Percentiles rank a stretch among this genome's conserved stretches.
Evolutionary conservation across 2,797 vertebrate genomes (phyloP).

Genomic region (Limnodromus scolopaceus): DNA sequence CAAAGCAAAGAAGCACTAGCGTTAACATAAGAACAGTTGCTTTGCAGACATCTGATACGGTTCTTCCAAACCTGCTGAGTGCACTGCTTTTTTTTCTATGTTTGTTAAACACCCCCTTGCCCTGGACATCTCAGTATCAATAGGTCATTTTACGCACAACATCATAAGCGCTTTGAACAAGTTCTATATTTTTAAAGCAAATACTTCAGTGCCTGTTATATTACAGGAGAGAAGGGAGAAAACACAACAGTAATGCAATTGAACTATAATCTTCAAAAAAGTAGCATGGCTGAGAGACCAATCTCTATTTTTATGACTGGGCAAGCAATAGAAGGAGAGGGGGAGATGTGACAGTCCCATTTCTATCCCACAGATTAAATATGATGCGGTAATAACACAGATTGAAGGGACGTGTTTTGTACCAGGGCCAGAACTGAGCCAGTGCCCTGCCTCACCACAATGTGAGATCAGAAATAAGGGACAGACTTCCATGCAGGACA

Average conservation of each 20-base stretch:
- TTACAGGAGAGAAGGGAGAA: not conserved
- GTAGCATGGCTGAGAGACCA: conserved; percentile 38
- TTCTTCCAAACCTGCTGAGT: conserved; percentile 15
- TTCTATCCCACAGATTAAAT: conserved; percentile 1
- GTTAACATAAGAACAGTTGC: conserved; percentile 42
- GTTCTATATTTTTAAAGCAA: conserved; percentile 13
- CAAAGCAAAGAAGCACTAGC: conserved; percentile 8
- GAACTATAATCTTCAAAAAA: conserved; percentile 62
- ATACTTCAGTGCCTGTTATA: conserved; percentile 15
- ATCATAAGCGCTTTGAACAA: not conserved
- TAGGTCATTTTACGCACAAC: not conserved
- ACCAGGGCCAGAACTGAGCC: not conserved
- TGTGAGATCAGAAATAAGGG: not conserved
- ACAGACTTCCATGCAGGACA: not conserved
- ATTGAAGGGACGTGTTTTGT: conserved; percentile 1
- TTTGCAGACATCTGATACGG: conserved; percentile 8
- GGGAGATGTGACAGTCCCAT: not conserved
- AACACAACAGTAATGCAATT: not conserved
- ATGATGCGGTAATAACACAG: not conserved
- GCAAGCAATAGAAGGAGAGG: not conserved
- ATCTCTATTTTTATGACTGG: conserved; percentile 30
- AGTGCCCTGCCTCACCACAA: not conserved
- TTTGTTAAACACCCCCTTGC: conserved; percentile 6
- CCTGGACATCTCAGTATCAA: not conserved
- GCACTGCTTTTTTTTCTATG: not conserved